Percentiles rank a stretch among this genome's conserved stretches.
Conservation (phyloP, 2,113 vertebrate species). For the Pseudorhombus dupliciocellatus region DNA sequence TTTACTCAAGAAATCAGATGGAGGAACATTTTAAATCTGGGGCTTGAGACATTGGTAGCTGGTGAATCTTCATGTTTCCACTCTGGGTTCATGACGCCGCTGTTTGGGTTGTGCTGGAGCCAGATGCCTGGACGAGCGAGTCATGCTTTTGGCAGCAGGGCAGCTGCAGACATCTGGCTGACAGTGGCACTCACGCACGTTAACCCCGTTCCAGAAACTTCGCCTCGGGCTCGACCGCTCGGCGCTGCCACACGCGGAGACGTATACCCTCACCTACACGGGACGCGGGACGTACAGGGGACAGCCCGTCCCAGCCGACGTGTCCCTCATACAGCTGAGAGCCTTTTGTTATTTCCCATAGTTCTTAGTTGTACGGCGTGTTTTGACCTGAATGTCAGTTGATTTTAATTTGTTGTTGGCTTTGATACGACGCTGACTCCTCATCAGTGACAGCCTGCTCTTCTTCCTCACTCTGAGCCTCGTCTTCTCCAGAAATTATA, state of each 20-base stretch:
- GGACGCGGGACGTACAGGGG: no score
- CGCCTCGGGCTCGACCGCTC: slow-evolving; percentile 31
- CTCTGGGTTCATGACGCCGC: neutral
- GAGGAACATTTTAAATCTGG: no score
- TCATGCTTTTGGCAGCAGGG: slow-evolving; percentile 52
- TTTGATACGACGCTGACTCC: neutral
- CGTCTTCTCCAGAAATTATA: no score
- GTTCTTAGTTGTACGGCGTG: no score
- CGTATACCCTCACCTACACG: neutral
- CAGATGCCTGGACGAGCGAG: slow-evolving; percentile 27
- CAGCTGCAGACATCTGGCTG: slow-evolving; percentile 56
- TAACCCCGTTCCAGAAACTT: slow-evolving; percentile 54
- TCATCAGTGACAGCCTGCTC: no score
- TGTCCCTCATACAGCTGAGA: no score
- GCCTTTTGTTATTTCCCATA: no score
- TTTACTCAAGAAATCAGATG: no score
- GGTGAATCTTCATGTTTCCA: neutral
- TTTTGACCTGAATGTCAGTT: neutral
- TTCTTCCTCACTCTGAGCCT: no score
- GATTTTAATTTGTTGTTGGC: neutral
- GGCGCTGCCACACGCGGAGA: neutral
- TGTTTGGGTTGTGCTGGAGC: slow-evolving; percentile 16
- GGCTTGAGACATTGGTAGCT: no score
- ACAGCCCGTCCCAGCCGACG: no score
- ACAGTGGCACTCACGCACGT: slow-evolving; percentile 27